Conservation (phyloP, 2,797 vertebrate species). For the Peromyscus attwateri region DNA sequence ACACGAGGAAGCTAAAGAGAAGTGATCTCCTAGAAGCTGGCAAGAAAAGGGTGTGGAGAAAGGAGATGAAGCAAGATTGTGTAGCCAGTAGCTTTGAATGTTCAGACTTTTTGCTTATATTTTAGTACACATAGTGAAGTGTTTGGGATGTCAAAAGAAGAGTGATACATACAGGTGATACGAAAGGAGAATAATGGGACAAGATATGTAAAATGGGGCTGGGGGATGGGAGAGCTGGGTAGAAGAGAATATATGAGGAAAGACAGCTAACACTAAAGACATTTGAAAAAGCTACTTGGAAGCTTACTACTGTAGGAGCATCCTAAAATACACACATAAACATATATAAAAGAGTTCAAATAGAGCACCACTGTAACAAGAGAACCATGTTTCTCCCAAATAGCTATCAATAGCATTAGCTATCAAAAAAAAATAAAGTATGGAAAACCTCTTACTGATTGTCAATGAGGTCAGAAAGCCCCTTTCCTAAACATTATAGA, state of each 20-base stretch:
- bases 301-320: too few relatives aligned
- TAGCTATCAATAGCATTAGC: background rate
- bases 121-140: background rate
- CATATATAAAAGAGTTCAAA: background rate
- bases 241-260: background rate
- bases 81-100: background rate
- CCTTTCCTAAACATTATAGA: too few relatives aligned
- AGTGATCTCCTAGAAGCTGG: too few relatives aligned
- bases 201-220: rapidly evolving
- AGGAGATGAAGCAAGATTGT: background rate
- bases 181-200: background rate
- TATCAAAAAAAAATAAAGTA: background rate
- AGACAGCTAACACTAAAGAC: background rate
- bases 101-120: background rate
- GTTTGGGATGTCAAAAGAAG: background rate
- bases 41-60: background rate
- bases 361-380: background rate
- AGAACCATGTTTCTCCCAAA: background rate
- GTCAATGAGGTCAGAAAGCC: background rate
- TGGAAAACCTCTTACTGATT: too few relatives aligned
- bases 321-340: background rate
- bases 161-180: background rate
- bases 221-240: background rate
- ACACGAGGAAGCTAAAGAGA: background rate
- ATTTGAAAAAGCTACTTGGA: background rate